Base-by-base conservation (phyloP, 2,888 invertebrate species). In the Troilus luridus region DNA sequence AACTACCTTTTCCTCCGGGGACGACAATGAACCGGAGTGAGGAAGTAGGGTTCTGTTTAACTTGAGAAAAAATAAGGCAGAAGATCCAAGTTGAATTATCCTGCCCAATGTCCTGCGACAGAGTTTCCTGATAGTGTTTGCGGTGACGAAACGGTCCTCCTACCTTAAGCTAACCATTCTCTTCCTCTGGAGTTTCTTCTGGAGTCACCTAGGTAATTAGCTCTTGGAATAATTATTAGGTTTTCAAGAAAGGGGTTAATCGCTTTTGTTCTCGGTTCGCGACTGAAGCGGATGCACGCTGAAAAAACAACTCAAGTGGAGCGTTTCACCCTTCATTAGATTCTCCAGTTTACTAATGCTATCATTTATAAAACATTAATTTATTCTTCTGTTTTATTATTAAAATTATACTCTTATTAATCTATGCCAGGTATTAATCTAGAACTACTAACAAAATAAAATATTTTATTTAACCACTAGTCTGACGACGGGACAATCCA, bases 31-130 rank as follows among this genome's bases (percentile, higher is more conserved):
- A 85, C 85, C 56, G 56, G n/a, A 56, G 85, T 56, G 56, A 85
- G 85, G 85, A 54, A 85, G 85, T n/a, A 85, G 85, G 85, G 56
- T n/a, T 58, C 85, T 85, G 41, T 85, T 85, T 56, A 85, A 56
- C 56, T 54, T 56, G 56, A 56, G 54, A 54, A 19, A 81, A 56
- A 85, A 85, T n/a, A 58, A 85, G 21, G 21, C 54, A 56, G 56
- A n/a, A 56, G 56, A 21, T n/a, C 56, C 85, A 58, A 85, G 27
- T 77, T 56, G 56, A 85, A 85, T 85, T 58, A 85, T n/a, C 85
- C 56, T 85, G 85, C 85, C 56, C 56, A 85, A 85, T 85, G 85
- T 85, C 56, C 85, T 85, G 85, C 56, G 56, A 85, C 85, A 56
- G 5, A 21, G 11, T n/a, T 56, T 11, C 21, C 56, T 56, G 56